Evolutionary conservation across 2,113 vertebrate species (phyloP).

Genomic region (Oncorhynchus clarkii): DNA sequence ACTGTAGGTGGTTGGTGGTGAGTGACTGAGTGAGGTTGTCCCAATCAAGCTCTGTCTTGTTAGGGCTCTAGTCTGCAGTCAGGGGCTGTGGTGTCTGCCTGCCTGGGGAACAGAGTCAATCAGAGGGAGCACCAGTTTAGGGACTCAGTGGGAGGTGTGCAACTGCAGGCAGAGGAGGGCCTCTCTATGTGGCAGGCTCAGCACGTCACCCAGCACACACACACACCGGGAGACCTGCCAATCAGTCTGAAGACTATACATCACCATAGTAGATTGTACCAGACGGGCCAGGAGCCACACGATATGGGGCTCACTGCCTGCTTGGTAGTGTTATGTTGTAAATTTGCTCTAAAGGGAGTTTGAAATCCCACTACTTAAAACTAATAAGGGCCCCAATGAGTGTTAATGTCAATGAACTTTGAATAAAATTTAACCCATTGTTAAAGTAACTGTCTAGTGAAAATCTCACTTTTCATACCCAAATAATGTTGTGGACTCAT

Average conservation of each 20-base stretch:
- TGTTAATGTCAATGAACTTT: background rate
- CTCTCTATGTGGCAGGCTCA: constrained; percentile 46
- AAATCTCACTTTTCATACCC: too few relatives aligned
- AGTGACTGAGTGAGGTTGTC: background rate
- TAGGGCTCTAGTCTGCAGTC: background rate
- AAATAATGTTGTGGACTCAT: too few relatives aligned
- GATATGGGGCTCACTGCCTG: constrained; percentile 8
- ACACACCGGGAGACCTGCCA: constrained; percentile 46
- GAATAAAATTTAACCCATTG: background rate
- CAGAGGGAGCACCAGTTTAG: constrained; percentile 58
- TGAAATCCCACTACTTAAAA: constrained; percentile 39
- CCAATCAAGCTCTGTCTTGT: constrained; percentile 35
- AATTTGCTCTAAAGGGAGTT: constrained; percentile 8
- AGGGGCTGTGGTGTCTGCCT: background rate
- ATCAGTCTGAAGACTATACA: constrained; percentile 50
- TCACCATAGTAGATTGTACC: constrained; percentile 7
- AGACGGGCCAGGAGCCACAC: constrained; percentile 25
- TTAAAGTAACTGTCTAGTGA: too few relatives aligned
- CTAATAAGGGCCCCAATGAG: constrained; percentile 23
- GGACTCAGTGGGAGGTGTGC: constrained; percentile 53
- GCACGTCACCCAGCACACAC: constrained; percentile 53
- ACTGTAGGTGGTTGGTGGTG: background rate
- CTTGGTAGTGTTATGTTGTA: background rate
- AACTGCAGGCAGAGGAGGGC: constrained; percentile 64
- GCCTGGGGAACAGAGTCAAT: constrained; percentile 62